A percentile compares a stretch with the other conserved stretches of the same genome.
Evolutionary conservation across 2,797 vertebrate species (phyloP).

Genomic region (Esox masquinongy): DNA sequence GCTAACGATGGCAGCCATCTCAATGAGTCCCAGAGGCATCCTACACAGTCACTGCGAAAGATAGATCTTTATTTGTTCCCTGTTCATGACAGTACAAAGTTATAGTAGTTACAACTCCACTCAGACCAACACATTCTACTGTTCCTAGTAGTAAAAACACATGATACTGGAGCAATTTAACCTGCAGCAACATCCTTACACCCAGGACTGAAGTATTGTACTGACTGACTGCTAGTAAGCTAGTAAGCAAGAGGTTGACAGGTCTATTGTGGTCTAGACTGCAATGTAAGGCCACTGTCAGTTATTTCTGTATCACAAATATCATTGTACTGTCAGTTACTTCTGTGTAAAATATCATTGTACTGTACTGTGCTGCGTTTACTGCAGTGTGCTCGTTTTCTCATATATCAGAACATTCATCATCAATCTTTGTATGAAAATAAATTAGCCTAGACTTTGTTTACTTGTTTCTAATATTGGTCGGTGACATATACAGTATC

Average conservation of each 20-base stretch:
- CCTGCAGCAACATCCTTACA: neutral
- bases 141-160: neutral
- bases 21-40: neutral
- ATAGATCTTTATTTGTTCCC: neutral
- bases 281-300: neutral
- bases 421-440: neutral
- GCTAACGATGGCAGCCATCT: neutral
- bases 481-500: too few relatives aligned
- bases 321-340: neutral
- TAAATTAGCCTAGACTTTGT: neutral
- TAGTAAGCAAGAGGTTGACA: neutral
- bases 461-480: neutral
- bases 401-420: neutral
- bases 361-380: neutral
- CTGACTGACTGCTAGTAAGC: neutral
- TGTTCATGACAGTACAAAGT: neutral
- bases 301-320: neutral
- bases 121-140: neutral
- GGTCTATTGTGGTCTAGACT: neutral
- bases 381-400: neutral
- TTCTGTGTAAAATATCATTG: neutral
- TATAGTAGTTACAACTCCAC: neutral
- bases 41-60: neutral
- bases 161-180: neutral
- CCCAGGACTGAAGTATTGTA: neutral